A percentile compares a stretch with the other conserved stretches of the same genome.
Evolutionary conservation across 2,888 invertebrate species (phyloP).

Genomic region (Laspeyria flexula): DNA sequence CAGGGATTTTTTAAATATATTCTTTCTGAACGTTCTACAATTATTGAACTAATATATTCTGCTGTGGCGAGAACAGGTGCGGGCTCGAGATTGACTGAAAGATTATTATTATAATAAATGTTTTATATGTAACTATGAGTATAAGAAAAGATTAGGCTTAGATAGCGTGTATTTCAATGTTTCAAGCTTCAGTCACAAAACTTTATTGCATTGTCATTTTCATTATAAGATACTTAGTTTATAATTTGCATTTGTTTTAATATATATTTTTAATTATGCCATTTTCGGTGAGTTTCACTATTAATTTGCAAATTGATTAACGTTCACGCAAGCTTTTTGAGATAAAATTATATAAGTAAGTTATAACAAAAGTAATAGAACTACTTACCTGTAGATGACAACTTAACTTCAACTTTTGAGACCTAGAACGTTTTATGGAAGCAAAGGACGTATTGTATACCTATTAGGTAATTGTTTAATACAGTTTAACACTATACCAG

Average conservation of each 20-base stretch:
- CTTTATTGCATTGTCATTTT: constrained; percentile 54
- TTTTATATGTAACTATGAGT: constrained; percentile 69
- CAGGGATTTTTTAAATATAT: constrained; percentile 29
- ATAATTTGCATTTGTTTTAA: constrained; percentile 29
- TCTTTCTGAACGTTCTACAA: constrained; percentile 30
- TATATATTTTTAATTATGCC: constrained; percentile 11
- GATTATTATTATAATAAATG: constrained; percentile 72
- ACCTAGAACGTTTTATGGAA: constrained; percentile 48
- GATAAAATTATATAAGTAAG: constrained; percentile 29
- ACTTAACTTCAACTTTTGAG: constrained; percentile 34
- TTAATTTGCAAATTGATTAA: constrained; percentile 11
- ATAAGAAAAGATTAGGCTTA: constrained; percentile 64
- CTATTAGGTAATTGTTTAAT: constrained; percentile 72
- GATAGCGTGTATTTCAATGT: constrained; percentile 69
- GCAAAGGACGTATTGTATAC: constrained; percentile 54
- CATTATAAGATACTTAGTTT: constrained; percentile 39
- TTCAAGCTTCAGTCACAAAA: constrained; percentile 64
- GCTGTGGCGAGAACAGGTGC: constrained; percentile 71
- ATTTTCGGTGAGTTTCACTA: constrained; percentile 12
- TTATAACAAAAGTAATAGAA: constrained; percentile 43
- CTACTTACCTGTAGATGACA: constrained; percentile 35
- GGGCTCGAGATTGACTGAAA: constrained; percentile 78
- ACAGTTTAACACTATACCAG: constrained; percentile 71
- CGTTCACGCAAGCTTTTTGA: constrained; percentile 37
- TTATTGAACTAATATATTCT: constrained; percentile 40